Evolutionary conservation across 2,888 invertebrate genomes (phyloP).

Genomic region (Zaprionus lineosus): DNA sequence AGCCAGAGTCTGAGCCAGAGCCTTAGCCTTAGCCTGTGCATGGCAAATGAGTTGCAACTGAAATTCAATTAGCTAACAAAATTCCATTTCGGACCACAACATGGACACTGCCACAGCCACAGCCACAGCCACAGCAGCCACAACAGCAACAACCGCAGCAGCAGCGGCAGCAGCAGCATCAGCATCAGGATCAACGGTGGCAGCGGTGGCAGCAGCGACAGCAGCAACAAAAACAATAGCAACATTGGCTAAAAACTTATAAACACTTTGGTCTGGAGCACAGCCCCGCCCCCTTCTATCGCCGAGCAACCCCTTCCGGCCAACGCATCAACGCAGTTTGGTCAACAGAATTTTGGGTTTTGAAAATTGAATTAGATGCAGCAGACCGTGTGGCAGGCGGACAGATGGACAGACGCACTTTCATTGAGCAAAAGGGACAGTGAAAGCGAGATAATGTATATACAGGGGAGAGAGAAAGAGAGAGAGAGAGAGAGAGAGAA

Average conservation of each 20-base stretch:
- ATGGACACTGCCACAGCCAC: constrained; percentile 47
- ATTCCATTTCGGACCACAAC: constrained; percentile 70
- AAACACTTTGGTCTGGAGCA: constrained; percentile 61
- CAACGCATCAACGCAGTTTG: constrained; percentile 64
- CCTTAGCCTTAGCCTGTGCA: constrained; percentile 51
- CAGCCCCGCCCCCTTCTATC: constrained; percentile 3
- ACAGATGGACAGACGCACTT: constrained; percentile 7
- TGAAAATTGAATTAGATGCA: constrained; percentile 79
- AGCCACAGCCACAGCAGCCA: constrained; percentile 42
- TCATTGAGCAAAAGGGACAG: not conserved
- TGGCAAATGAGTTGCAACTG: constrained; percentile 78
- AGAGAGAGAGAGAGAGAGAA: constrained; percentile 12
- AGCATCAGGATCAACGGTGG: constrained; percentile 25
- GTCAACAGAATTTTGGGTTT: constrained; percentile 76
- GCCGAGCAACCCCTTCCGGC: constrained; percentile 29
- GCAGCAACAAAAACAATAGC: constrained; percentile 28
- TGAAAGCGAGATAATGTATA: not conserved
- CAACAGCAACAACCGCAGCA: constrained; percentile 23
- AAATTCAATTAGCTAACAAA: constrained; percentile 78
- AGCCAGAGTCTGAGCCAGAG: no score
- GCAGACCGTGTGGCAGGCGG: constrained; percentile 66
- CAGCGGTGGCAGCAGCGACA: constrained; percentile 20
- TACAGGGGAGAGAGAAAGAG: not conserved
- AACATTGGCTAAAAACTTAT: constrained; percentile 67
- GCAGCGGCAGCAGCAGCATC: constrained; percentile 24